Percentiles rank a stretch among this genome's conserved stretches.
phyloP scores from a whole-genome alignment of 2,113 vertebrate species.

The Brachypteracias leptosomus region DNA sequence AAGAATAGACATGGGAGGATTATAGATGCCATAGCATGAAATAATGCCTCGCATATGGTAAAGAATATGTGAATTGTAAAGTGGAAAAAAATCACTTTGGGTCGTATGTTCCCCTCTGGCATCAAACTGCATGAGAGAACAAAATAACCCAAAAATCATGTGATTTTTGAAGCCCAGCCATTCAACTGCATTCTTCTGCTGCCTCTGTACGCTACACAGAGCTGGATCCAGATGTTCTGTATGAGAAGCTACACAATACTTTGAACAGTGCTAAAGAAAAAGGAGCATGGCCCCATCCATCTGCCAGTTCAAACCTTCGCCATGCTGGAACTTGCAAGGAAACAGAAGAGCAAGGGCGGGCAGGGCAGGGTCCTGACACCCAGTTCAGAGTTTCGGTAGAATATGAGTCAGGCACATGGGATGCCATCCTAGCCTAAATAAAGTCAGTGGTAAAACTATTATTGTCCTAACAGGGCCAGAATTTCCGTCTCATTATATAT shows the following conservation, averaged over 20 bases:
- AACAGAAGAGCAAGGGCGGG: neutral
- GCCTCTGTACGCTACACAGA: neutral
- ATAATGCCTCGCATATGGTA: neutral
- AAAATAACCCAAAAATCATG: constrained; percentile 42
- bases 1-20: neutral
- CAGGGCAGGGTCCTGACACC: neutral
- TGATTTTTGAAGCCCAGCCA: neutral
- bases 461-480: neutral
- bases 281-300: neutral
- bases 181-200: neutral
- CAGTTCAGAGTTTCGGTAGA: neutral
- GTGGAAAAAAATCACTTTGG: neutral
- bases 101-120: constrained; percentile 12
- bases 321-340: neutral
- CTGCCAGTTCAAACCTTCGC: neutral
- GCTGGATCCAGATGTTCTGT: neutral
- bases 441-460: neutral
- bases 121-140: neutral
- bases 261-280: neutral
- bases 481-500: neutral
- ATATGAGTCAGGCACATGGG: neutral
- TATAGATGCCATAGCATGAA: neutral
- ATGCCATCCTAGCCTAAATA: neutral
- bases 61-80: constrained; percentile 1
- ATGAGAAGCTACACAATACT: neutral